These are phyloP conservation scores for Syrrhaptes paradoxus DNA, from an alignment of 2,113 vertebrate species.

Conservation along the genomic window DNA sequence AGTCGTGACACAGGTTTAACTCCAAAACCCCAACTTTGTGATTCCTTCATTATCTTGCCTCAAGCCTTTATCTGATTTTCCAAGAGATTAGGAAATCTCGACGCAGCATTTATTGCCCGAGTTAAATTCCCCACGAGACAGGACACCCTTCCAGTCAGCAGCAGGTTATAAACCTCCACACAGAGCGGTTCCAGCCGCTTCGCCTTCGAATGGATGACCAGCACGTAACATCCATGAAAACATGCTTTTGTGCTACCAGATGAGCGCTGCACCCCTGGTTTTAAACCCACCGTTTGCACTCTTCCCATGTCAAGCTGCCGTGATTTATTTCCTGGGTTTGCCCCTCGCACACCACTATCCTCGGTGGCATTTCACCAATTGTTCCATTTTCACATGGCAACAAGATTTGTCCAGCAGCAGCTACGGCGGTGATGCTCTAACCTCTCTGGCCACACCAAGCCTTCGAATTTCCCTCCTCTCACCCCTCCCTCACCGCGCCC, in stretches of 20 bases:
- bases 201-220: not conserved
- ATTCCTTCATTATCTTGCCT: not conserved
- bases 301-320: not conserved
- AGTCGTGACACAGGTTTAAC: not conserved
- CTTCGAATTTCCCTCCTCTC: not conserved
- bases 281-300: not conserved
- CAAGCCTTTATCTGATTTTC: constrained; percentile 47
- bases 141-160: not conserved
- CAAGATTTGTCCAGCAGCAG: not conserved
- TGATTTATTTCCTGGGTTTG: not conserved
- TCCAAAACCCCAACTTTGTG: not conserved
- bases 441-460: not conserved
- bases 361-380: fast-evolving
- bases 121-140: not conserved
- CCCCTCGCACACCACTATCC: not conserved
- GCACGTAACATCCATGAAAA: not conserved
- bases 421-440: fast-evolving
- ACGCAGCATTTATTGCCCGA: not conserved
- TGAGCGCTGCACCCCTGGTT: fast-evolving
- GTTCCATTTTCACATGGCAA: not conserved
- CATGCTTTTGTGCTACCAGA: fast-evolving
- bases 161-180: not conserved
- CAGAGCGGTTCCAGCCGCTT: not conserved
- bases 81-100: constrained; percentile 60
- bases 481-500: fast-evolving